These are phyloP conservation scores for Otis tarda DNA, from an alignment of 2,113 vertebrate genomes.

Conservation along the genomic window DNA sequence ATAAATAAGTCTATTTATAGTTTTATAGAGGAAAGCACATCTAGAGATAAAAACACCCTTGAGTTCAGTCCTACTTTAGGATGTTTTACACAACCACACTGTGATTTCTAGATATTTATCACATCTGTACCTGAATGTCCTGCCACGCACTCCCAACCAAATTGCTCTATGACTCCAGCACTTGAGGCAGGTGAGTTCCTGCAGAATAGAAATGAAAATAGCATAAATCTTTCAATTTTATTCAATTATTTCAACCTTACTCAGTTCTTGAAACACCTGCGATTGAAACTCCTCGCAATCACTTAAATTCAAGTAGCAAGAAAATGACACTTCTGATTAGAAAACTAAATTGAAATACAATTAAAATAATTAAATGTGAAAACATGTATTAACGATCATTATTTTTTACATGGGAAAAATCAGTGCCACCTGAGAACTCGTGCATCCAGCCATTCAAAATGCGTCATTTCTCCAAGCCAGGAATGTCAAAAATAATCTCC, in stretches of 20 bases:
- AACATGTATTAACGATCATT: not conserved
- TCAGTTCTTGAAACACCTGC: not conserved
- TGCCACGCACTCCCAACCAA: not conserved
- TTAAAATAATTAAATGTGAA: slow-evolving; percentile 47
- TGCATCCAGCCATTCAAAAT: slow-evolving; percentile 18
- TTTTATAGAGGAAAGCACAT: not conserved
- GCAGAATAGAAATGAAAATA: not conserved
- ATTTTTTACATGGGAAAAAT: not conserved
- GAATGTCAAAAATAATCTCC: slow-evolving; percentile 48
- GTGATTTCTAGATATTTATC: not conserved
- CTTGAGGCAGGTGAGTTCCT: not conserved
- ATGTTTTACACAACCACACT: not conserved
- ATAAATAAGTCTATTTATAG: not conserved
- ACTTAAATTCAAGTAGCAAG: slow-evolving; percentile 15
- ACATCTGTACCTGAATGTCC: not conserved
- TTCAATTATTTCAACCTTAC: not conserved
- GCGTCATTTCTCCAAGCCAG: slow-evolving; percentile 10
- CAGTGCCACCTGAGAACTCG: slow-evolving; percentile 2
- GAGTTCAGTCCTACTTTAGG: not conserved
- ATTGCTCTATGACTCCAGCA: not conserved
- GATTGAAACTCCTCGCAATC: slow-evolving; percentile 24
- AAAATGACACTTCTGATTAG: slow-evolving; percentile 52
- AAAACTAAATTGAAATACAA: slow-evolving; percentile 31
- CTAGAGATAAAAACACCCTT: not conserved
- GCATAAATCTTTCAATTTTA: not conserved